Conservation (phyloP, 2,797 vertebrate species). For the Sylvia borin region DNA sequence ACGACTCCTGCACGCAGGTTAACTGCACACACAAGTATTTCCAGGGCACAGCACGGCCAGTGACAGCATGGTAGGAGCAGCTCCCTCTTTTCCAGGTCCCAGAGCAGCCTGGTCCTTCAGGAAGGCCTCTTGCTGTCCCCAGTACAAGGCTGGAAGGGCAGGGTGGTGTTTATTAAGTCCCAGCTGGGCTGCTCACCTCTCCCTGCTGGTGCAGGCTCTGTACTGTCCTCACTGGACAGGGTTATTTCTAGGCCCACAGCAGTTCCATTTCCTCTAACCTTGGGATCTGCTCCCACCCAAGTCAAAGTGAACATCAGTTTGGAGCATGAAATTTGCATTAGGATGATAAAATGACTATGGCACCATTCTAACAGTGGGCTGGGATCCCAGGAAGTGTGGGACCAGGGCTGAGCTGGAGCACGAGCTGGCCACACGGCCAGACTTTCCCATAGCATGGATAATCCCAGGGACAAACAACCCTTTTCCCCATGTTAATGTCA, state of each 20-base stretch:
- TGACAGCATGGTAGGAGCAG: accelerated
- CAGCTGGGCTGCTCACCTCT: accelerated
- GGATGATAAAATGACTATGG: not conserved
- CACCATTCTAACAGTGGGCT: accelerated
- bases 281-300: not conserved
- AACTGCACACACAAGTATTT: not conserved
- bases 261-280: not conserved
- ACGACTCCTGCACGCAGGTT: not conserved
- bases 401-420: not conserved
- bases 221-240: not conserved
- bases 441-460: not conserved
- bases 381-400: not conserved
- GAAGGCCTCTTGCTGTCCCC: not conserved
- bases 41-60: not conserved
- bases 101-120: not conserved
- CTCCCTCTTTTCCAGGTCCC: not conserved
- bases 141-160: accelerated
- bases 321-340: not conserved
- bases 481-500: not conserved
- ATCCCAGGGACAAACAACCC: not conserved
- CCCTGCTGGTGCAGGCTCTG: not conserved
- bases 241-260: not conserved
- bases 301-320: not conserved
- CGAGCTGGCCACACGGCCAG: not conserved
- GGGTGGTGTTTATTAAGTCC: accelerated